Conservation (phyloP, 2,888 invertebrate genomes). For the Flabesymbios commensalis region DNA sequence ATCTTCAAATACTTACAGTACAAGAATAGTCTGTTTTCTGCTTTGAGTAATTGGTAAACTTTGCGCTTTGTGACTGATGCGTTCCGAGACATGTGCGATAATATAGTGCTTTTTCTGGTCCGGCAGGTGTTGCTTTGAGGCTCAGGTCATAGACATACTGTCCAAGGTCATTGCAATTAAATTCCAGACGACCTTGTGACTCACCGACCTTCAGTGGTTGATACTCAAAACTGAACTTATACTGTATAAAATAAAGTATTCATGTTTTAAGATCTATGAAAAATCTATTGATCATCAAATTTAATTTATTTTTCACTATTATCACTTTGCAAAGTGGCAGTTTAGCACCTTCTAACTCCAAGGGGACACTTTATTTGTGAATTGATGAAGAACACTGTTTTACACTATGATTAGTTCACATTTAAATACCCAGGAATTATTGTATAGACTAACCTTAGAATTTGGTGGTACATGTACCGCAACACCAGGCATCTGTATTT, state of each 20-base stretch:
- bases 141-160: constrained; percentile 58
- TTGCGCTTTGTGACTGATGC: constrained; percentile 50
- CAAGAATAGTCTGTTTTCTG: constrained; percentile 61
- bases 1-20: constrained; percentile 55
- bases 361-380: too few species aligned
- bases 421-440: too few species aligned
- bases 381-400: too few species aligned
- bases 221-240: constrained; percentile 58
- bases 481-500: constrained; percentile 56
- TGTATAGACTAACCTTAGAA: constrained; percentile 48
- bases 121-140: constrained; percentile 55
- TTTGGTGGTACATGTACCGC: constrained; percentile 54
- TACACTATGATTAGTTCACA: too few species aligned
- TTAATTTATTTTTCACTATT: neutral
- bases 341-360: too few species aligned
- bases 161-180: constrained; percentile 58
- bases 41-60: constrained; percentile 61
- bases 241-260: constrained; percentile 39
- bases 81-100: constrained; percentile 58
- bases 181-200: constrained; percentile 52
- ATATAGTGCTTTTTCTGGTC: constrained; percentile 58
- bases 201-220: constrained; percentile 60
- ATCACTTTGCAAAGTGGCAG: too few species aligned
- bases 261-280: neutral
- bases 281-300: neutral